A percentile compares a stretch with the other conserved stretches of the same genome.
Evolutionary conservation across 2,113 vertebrate species (phyloP).

Genomic region (Rhea pennata): DNA sequence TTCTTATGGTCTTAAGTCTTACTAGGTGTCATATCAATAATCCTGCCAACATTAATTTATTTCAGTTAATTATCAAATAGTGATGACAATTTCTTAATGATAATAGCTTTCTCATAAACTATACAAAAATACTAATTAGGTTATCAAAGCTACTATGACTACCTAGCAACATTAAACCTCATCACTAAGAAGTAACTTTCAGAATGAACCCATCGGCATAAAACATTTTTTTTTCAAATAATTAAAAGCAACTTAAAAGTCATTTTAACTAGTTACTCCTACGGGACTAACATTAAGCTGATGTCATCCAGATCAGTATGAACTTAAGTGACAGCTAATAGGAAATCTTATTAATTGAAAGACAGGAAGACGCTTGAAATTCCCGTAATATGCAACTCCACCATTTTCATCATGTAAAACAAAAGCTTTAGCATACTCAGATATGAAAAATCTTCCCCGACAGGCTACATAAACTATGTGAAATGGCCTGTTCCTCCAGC

Average conservation of each 20-base stretch:
- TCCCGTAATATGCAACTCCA: background rate
- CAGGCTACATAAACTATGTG: rapidly evolving
- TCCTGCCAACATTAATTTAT: conserved; percentile 9
- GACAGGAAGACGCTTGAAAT: background rate
- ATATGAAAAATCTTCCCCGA: background rate
- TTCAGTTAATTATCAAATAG: background rate
- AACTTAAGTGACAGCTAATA: background rate
- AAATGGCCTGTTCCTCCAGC: background rate
- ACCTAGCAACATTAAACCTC: background rate
- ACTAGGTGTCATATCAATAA: background rate
- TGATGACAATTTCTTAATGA: background rate
- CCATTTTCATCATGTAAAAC: background rate
- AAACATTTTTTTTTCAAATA: background rate
- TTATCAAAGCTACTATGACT: background rate
- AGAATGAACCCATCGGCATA: background rate
- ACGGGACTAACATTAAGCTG: background rate
- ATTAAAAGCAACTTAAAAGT: background rate
- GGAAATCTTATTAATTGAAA: background rate
- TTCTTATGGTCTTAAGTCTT: background rate
- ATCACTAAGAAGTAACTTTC: background rate
- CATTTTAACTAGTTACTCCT: background rate
- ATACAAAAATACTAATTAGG: background rate
- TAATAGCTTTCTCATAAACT: background rate
- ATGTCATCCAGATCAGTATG: background rate
- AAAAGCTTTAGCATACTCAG: background rate